Evolutionary conservation across 2,888 invertebrate genomes (phyloP).

Genomic region (Opisthograptis luteolata): DNA sequence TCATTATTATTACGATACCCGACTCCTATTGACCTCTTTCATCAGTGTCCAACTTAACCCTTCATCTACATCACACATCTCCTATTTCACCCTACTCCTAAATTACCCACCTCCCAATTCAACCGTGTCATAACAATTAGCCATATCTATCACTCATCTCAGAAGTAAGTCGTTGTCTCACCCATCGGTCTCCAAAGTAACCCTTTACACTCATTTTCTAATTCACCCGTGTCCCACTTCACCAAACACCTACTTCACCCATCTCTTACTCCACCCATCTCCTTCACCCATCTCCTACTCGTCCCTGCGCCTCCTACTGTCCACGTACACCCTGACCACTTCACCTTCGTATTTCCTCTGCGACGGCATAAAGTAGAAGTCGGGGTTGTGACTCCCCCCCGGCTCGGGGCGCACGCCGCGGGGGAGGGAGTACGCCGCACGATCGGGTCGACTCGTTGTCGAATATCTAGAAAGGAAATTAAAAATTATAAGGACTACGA

Average conservation of each 20-base stretch:
- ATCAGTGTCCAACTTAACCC: too few relatives aligned
- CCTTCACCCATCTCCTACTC: neutral
- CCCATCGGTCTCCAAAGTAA: too few relatives aligned
- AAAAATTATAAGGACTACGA: too few relatives aligned
- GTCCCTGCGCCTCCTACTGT: conserved; percentile 39
- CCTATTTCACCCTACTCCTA: neutral
- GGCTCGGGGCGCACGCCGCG: conserved; percentile 79
- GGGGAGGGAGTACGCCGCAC: conserved; percentile 91
- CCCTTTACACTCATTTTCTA: neutral
- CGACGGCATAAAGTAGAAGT: conserved; percentile 98
- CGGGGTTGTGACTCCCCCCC: conserved; percentile 86
- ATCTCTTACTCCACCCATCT: neutral
- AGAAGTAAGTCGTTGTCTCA: too few relatives aligned
- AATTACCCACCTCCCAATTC: neutral
- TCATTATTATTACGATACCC: too few relatives aligned
- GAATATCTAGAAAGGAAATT: conserved; percentile 47
- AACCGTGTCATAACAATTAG: too few relatives aligned
- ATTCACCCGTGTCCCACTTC: neutral
- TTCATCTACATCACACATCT: too few relatives aligned
- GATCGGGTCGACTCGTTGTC: conserved; percentile 68
- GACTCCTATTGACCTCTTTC: too few relatives aligned
- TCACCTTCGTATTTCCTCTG: conserved; percentile 97
- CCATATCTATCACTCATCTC: too few relatives aligned
- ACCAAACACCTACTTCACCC: neutral
- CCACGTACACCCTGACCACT: conserved; percentile 67